phyloP scores from a whole-genome alignment of 1,140 invertebrate genomes.

The Drosophila sturtevanti region DNA sequence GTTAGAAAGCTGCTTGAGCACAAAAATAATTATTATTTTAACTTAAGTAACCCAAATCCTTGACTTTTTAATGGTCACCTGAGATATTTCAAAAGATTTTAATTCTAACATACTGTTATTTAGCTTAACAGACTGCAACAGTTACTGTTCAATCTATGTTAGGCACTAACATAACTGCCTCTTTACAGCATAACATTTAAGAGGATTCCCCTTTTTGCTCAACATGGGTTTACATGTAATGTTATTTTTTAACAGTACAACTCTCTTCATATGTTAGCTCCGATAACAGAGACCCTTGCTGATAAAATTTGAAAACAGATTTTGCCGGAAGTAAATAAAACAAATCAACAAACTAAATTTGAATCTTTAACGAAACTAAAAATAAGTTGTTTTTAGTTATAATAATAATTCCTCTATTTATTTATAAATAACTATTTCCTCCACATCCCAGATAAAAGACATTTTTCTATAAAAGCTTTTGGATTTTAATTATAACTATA shows the following conservation, averaged over 20 bases:
- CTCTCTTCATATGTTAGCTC: neutral
- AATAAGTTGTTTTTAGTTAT: too few relatives aligned
- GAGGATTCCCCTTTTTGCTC: too few relatives aligned
- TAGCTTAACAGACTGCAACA: neutral
- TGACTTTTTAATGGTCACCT: neutral
- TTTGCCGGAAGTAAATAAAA: too few relatives aligned
- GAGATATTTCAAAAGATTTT: neutral
- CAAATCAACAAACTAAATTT: too few relatives aligned
- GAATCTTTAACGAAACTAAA: too few relatives aligned
- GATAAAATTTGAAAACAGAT: too few relatives aligned
- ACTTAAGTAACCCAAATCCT: neutral
- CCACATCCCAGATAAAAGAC: too few relatives aligned
- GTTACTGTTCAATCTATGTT: neutral
- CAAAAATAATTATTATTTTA: neutral
- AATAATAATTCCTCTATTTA: too few relatives aligned
- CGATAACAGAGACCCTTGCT: neutral
- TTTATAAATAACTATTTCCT: too few relatives aligned
- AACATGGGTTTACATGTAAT: neutral
- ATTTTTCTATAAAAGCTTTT: too few relatives aligned
- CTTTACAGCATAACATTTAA: constrained; percentile 6
- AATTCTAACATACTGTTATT: neutral
- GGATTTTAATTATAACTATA: too few relatives aligned
- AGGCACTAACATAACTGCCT: neutral
- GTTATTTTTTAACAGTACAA: neutral
- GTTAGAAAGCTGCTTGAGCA: neutral